A percentile compares a stretch with the other conserved stretches of the same genome.
These are phyloP conservation scores for Spilogale gracilis DNA, from an alignment of 2,113 vertebrate genomes.

Conservation along the genomic window DNA sequence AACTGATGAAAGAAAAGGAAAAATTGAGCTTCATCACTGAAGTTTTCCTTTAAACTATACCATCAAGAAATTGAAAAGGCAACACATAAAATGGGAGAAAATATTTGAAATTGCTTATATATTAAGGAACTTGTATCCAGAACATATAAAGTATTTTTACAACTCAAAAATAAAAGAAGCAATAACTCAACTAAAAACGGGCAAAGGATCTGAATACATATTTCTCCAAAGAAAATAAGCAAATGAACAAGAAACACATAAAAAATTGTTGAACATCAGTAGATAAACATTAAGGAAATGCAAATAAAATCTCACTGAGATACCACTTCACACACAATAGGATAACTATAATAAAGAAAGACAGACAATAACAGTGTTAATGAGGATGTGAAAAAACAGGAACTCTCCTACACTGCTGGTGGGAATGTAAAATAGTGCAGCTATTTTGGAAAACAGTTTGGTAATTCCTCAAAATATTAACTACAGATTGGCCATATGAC, in stretches of 20 bases:
- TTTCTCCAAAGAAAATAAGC: neutral
- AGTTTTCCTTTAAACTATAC: neutral
- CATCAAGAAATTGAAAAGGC: neutral
- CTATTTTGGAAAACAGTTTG: neutral
- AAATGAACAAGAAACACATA: neutral
- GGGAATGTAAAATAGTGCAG: neutral
- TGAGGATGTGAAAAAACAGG: neutral
- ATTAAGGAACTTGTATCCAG: neutral
- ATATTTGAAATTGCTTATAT: neutral
- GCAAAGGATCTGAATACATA: neutral
- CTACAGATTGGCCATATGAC: neutral
- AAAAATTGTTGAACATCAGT: neutral
- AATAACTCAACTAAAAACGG: neutral
- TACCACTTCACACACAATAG: neutral
- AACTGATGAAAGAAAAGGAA: neutral
- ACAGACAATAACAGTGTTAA: neutral
- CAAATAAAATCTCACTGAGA: neutral
- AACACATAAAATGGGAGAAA: neutral
- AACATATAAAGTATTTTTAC: neutral
- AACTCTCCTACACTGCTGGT: fast-evolving
- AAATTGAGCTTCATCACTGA: neutral
- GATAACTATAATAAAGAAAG: neutral
- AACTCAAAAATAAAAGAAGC: neutral
- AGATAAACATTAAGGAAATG: neutral
- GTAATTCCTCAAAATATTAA: neutral